These are phyloP conservation scores for Babyrousa celebensis DNA, from an alignment of 2,797 vertebrate species.

Conservation along the genomic window DNA sequence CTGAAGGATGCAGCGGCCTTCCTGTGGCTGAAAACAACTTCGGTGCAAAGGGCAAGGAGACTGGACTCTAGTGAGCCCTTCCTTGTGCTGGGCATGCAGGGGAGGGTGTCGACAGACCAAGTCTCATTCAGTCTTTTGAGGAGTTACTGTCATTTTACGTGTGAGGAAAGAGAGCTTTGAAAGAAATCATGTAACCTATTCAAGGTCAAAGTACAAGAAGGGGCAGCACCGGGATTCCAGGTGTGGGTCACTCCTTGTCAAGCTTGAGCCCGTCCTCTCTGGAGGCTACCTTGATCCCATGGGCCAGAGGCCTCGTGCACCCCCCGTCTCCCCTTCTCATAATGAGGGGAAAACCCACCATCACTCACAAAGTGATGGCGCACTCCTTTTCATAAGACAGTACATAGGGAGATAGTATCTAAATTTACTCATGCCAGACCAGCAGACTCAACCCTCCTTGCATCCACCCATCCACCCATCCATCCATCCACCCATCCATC, in stretches of 20 bases:
- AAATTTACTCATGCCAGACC: no score
- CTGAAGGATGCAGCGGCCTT: not conserved
- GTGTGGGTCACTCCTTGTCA: not conserved
- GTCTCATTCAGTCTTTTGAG: not conserved
- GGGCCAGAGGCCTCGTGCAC: not conserved
- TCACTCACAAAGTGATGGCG: not conserved
- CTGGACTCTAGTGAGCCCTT: rapidly evolving
- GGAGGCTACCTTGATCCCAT: no score
- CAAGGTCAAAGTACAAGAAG: not conserved
- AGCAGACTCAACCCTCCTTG: not conserved
- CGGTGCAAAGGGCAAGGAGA: not conserved
- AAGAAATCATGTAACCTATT: not conserved
- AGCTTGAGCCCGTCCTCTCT: not conserved
- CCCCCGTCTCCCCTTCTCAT: not conserved
- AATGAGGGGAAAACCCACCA: not conserved
- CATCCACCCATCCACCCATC: no score
- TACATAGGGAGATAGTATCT: not conserved
- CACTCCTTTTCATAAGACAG: not conserved
- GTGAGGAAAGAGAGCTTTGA: not conserved
- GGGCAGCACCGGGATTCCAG: not conserved
- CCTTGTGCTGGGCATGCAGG: rapidly evolving
- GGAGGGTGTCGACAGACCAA: not conserved
- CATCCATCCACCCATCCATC: no score
- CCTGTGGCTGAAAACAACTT: not conserved
- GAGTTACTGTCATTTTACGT: not conserved